phyloP scores from a whole-genome alignment of 2,797 vertebrate genomes.

The Arrhamphus sclerolepis region DNA sequence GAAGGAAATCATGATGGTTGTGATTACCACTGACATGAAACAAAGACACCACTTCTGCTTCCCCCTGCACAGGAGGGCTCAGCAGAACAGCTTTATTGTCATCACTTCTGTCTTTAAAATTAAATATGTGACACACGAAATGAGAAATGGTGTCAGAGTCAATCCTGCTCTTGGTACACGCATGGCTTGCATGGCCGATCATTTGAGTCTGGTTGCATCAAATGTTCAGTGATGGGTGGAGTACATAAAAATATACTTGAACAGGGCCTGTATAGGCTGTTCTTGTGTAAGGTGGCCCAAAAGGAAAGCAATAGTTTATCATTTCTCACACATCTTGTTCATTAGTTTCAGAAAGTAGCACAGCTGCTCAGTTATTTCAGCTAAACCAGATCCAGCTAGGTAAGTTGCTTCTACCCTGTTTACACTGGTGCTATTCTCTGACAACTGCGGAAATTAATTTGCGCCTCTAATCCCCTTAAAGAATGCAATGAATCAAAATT shows the following conservation, averaged over 20 bases:
- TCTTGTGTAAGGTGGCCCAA: constrained; percentile 4
- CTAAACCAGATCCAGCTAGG: constrained; percentile 46
- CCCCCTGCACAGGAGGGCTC: constrained; percentile 55
- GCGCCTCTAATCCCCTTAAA: constrained; percentile 33
- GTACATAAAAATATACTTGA: background rate
- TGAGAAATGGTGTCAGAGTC: background rate
- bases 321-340: background rate
- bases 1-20: constrained; percentile 55
- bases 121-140: constrained; percentile 20
- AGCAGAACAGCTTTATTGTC: constrained; percentile 52
- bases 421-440: constrained; percentile 47
- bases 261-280: background rate
- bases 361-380: constrained; percentile 19
- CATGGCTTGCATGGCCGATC: constrained; percentile 2
- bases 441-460: constrained; percentile 61
- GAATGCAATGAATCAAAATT: constrained; percentile 71
- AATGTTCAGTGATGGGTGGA: constrained; percentile 6
- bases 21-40: constrained; percentile 57
- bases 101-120: constrained; percentile 66
- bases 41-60: constrained; percentile 73
- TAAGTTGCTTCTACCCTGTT: constrained; percentile 53
- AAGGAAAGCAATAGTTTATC: background rate
- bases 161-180: background rate
- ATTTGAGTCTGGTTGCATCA: constrained; percentile 18
- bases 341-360: constrained; percentile 9